Base-by-base conservation (phyloP, 2,113 vertebrate genomes). In the Thomomys bottae region DNA sequence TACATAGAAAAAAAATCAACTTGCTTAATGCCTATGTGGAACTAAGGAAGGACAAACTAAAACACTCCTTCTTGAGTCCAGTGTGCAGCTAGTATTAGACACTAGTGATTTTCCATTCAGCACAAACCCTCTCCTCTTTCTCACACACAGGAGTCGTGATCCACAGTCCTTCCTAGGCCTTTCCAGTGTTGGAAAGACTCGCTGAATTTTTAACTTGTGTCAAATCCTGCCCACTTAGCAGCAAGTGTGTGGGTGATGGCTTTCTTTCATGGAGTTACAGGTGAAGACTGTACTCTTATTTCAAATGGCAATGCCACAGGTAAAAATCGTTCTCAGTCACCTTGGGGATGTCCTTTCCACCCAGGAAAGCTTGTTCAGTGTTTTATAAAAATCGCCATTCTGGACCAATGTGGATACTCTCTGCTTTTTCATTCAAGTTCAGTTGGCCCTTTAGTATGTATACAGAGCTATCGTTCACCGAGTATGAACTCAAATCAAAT, bases 21-120 rank as follows among this genome's bases (percentile, higher is more conserved):
- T 5, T 34, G 26, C 23, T 76, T 66, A 10, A 7, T 66, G 63
- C 34, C 42, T 3, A 15, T 17, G 49, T 34, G 42, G 68, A 45
- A n/a, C 1, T 77, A 23, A 14, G 38, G 68, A 8, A 45, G 54
- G 20, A 4, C 23, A 1, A 57, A 10, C 21, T 10, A 72, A n/a
- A n/a, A 34, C 26, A 7, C 9, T 36, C 38, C 12, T 4, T 0
- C 2, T 11, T 30, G 26, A 4, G 0, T 4, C 36, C 34, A 3
- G 10, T 23, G 26, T 2, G 24, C 4, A 6, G 28, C 1, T 14
- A 61, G 42, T 49, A 18, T 34, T 42, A 66, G 75, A 26, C 49
- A 54, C 1, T 18, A 18, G 40, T 45, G 14, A 26, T 14, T 72
- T n/a, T 0, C 24, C 28, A 23, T 4, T 14, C 26, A 30, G 54